A percentile compares a stretch with the other conserved stretches of the same genome.
These are phyloP conservation scores for Sylvietta virens DNA, from an alignment of 2,113 vertebrate genomes.

Conservation along the genomic window DNA sequence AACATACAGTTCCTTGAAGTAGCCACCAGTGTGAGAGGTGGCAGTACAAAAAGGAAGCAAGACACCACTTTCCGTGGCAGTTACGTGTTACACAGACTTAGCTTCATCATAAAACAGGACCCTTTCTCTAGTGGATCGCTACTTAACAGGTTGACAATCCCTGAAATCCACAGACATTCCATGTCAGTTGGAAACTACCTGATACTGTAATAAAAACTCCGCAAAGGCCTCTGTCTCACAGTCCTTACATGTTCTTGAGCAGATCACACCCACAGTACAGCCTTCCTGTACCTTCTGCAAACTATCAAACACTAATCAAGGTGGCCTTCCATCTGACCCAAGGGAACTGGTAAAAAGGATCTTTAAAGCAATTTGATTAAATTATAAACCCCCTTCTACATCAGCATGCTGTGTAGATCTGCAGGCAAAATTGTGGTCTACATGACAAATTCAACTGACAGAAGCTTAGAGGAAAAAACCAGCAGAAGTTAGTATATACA, in stretches of 20 bases:
- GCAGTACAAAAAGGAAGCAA: background rate
- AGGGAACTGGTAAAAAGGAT: background rate
- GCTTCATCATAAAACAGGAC: background rate
- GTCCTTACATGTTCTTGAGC: background rate
- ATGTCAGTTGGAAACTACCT: background rate
- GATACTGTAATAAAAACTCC: background rate
- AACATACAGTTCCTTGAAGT: background rate
- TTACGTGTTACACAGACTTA: rapidly evolving
- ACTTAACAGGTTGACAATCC: background rate
- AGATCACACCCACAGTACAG: background rate
- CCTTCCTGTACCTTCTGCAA: background rate
- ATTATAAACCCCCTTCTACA: background rate
- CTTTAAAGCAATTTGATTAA: background rate
- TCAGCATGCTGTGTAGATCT: background rate
- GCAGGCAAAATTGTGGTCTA: background rate
- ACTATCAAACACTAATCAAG: background rate
- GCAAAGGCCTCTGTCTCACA: background rate
- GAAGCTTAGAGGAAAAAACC: background rate
- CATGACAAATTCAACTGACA: background rate
- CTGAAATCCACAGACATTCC: background rate
- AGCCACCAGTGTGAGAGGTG: background rate
- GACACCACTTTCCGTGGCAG: background rate
- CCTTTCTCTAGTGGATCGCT: background rate
- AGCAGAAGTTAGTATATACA: background rate
- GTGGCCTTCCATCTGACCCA: background rate